These are phyloP conservation scores for Morpho helenor DNA, from an alignment of 2,888 invertebrate species.

Conservation along the genomic window DNA sequence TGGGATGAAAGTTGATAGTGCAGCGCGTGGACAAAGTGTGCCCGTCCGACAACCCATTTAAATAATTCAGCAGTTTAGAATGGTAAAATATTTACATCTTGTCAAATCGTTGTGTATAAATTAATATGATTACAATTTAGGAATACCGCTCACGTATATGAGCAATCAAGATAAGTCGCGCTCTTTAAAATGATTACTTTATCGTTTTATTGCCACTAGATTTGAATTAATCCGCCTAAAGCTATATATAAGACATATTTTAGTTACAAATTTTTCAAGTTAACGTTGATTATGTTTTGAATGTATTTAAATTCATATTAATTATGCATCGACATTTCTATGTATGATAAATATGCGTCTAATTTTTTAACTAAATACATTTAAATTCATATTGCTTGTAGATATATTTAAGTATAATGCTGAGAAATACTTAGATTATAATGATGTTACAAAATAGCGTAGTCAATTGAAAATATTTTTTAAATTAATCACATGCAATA, in stretches of 20 bases:
- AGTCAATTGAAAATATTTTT: too few species aligned
- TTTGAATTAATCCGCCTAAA: slow-evolving; percentile 5
- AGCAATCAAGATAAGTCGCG: slow-evolving; percentile 5
- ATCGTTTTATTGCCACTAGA: slow-evolving; percentile 3
- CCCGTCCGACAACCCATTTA: slow-evolving; percentile 3
- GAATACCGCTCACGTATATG: slow-evolving; percentile 9
- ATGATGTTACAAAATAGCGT: too few species aligned
- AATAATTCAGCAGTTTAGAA: slow-evolving; percentile 9
- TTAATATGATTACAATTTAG: slow-evolving; percentile 14
- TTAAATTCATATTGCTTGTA: background rate
- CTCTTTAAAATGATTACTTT: slow-evolving; percentile 9
- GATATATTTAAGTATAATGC: background rate
- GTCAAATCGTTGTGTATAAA: slow-evolving; percentile 10
- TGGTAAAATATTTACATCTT: slow-evolving; percentile 10
- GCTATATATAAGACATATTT: background rate
- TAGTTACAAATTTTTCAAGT: background rate
- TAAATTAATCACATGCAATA: too few species aligned
- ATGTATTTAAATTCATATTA: too few species aligned
- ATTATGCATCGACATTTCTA: background rate
- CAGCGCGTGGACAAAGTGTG: slow-evolving; percentile 19
- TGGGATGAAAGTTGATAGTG: slow-evolving; percentile 20
- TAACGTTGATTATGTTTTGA: too few species aligned
- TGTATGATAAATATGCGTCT: background rate
- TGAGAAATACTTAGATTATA: too few species aligned
- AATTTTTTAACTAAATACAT: background rate